Percentiles rank a stretch among this genome's conserved stretches.
Conservation (phyloP, 2,888 invertebrate genomes). For the Cosmopolites sordidus region DNA sequence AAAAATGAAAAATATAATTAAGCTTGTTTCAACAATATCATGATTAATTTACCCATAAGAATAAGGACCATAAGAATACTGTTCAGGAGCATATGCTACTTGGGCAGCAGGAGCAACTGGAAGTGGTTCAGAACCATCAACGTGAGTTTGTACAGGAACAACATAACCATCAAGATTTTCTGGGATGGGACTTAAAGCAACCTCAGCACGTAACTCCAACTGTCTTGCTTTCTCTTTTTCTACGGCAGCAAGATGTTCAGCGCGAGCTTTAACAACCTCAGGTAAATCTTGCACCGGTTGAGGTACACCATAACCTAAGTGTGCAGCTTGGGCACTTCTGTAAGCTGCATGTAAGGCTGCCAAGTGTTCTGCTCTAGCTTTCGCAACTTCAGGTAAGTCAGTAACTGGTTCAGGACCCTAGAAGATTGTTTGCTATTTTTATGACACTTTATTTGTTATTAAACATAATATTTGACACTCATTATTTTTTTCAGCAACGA, state of each 20-base stretch:
- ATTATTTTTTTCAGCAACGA: too few species aligned
- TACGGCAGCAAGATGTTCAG: conserved; percentile 41
- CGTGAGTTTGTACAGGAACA: conserved; percentile 26
- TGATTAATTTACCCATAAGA: conserved; percentile 60
- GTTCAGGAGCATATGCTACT: conserved; percentile 39
- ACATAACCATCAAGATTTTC: conserved; percentile 21
- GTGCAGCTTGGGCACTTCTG: conserved; percentile 32
- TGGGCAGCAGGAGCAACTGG: conserved; percentile 33
- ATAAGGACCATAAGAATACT: conserved; percentile 53
- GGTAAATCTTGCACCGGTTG: conserved; percentile 45
- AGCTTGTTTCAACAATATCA: too few species aligned
- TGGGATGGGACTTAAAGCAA: conserved; percentile 36
- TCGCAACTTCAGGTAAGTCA: conserved; percentile 43
- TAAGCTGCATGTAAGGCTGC: conserved; percentile 41
- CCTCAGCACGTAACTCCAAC: conserved; percentile 33
- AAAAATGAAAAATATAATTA: neutral
- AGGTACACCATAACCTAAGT: conserved; percentile 17
- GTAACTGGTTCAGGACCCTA: conserved; percentile 44
- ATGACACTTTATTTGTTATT: too few species aligned
- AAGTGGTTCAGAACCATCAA: conserved; percentile 6
- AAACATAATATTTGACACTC: too few species aligned
- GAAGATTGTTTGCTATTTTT: too few species aligned
- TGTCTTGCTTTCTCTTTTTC: conserved; percentile 40
- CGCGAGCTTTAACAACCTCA: conserved; percentile 41
- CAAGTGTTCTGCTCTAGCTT: conserved; percentile 41